phyloP scores from a whole-genome alignment of 2,113 vertebrate genomes.

The Tychaedon coryphoeus region DNA sequence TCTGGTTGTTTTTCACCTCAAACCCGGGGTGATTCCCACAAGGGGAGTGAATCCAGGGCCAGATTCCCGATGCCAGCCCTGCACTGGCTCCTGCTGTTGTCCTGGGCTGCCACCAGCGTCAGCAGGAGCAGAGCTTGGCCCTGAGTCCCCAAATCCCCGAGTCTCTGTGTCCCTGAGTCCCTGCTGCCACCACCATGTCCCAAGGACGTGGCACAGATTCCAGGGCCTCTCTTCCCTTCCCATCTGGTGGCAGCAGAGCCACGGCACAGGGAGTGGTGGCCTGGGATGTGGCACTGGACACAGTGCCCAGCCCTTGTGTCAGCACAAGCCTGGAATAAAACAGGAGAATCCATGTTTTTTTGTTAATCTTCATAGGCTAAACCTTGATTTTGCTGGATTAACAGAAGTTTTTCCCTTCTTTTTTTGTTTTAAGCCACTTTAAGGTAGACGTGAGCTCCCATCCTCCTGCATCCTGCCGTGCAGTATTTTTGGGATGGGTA shows the following conservation, averaged over 20 bases:
- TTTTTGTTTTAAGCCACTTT: background rate
- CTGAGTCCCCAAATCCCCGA: background rate
- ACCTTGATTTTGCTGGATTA: background rate
- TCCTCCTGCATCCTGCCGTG: accelerated
- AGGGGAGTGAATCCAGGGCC: background rate
- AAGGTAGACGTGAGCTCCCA: accelerated
- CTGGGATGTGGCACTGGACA: background rate
- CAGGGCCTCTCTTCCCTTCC: background rate
- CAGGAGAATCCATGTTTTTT: accelerated
- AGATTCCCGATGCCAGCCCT: background rate
- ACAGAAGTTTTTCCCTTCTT: background rate
- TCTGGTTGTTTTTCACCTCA: background rate
- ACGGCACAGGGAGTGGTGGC: background rate
- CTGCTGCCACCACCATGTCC: background rate
- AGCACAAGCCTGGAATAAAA: accelerated
- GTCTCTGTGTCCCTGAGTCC: background rate
- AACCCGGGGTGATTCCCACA: background rate
- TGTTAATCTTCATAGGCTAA: background rate
- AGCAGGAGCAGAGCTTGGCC: background rate
- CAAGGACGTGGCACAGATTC: background rate
- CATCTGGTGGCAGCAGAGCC: background rate
- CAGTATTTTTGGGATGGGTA: background rate
- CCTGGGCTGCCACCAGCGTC: background rate
- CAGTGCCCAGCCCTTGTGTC: background rate
- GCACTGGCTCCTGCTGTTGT: background rate